Base-by-base conservation (phyloP, 2,888 invertebrate species). In the Noctua janthina region DNA sequence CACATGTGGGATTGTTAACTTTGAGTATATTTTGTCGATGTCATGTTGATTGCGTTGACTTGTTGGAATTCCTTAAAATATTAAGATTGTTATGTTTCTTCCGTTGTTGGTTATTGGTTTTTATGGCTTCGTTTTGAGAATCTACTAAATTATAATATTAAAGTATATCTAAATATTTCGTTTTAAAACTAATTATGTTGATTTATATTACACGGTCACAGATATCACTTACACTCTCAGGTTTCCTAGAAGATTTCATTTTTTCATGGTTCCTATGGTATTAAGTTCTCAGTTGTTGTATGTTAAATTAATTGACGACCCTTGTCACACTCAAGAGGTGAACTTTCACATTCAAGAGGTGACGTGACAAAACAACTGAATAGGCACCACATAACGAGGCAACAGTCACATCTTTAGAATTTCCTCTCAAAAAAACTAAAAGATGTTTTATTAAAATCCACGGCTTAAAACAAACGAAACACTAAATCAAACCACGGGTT, bases 401-500 rank as follows among this genome's bases (percentile, higher is more conserved):
- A 84, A 75, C 69, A 85, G 85, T 85, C 85, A 85, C 76, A 84
- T 74, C 76, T 73, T 69, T 64, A 79, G 64, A 82, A 87, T 81
- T 80, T 83, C 70, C 75, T 62, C 54, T 64, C 2, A 0, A 73
- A 79, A 73, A 83, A 68, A 66, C 35, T 3, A 13, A 66, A 77
- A 35, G 6, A 71, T 59, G n/a, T 67, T 85, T 77, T 82, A 81
- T 70, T 74, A 78, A 75, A 79, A 90, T 77, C 43, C 46, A 74
- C 81, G 81, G 83, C 68, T 84, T 87, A 81, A 90, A 89, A 90
- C 90, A 89, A 90, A 87, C 87, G 74, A 78, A 83, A 75, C 83
- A 86, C 68, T 90, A 86, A 89, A 89, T 92, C 86, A 88, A 86
- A 87, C 86, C 70, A 86, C 89, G 82, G 82, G 86, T 86, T 85